phyloP scores from a whole-genome alignment of 2,888 invertebrate species.

The Chaitophorus viminalis region DNA sequence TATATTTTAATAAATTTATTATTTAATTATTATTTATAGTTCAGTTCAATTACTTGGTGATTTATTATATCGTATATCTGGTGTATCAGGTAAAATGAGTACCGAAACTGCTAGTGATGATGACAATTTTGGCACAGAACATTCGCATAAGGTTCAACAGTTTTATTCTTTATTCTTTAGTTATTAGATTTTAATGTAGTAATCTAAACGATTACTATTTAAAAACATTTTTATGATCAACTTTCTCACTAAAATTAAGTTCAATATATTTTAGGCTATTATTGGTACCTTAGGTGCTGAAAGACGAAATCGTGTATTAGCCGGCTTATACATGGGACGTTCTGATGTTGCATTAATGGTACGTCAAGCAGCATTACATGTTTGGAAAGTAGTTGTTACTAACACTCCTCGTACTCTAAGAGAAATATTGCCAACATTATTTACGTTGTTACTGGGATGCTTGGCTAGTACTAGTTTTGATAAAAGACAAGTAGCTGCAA shows the following conservation, averaged over 20 bases:
- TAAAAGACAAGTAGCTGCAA: constrained; percentile 94
- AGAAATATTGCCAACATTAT: constrained; percentile 95
- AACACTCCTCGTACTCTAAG: constrained; percentile 96
- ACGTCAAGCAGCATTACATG: constrained; percentile 95
- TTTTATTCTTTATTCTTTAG: not conserved
- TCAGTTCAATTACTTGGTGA: constrained; percentile 96
- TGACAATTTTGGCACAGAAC: constrained; percentile 98
- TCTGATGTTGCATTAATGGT: constrained; percentile 97
- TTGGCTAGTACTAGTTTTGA: constrained; percentile 96
- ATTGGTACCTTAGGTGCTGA: constrained; percentile 88
- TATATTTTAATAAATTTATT: constrained; percentile 1
- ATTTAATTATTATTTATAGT: constrained; percentile 68
- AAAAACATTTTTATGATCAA: not conserved
- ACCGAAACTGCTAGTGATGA: constrained; percentile 98
- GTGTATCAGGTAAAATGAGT: constrained; percentile 98
- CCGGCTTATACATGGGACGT: constrained; percentile 96
- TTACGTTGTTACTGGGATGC: constrained; percentile 90
- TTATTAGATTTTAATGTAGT: not conserved
- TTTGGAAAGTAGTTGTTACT: constrained; percentile 99
- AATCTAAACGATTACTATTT: too few species aligned
- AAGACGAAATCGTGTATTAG: constrained; percentile 89
- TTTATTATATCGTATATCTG: constrained; percentile 93
- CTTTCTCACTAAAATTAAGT: constrained; percentile 9
- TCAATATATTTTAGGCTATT: constrained; percentile 75
- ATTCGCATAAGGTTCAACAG: constrained; percentile 76